Base-by-base conservation (phyloP, 2,888 invertebrate species). In the Drosophila lacicola region DNA sequence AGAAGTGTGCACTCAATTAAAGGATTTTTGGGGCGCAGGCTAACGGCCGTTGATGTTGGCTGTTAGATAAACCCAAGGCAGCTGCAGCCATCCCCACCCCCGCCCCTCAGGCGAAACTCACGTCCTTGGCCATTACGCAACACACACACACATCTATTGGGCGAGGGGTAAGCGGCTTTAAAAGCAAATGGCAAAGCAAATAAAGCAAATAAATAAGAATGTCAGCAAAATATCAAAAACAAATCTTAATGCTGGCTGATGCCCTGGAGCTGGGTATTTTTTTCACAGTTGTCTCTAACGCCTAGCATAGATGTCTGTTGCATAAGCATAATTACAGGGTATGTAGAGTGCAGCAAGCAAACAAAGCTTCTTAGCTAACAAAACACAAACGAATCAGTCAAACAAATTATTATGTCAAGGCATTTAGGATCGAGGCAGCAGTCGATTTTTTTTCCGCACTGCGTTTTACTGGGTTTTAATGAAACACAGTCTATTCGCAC, bases 1-100 rank as follows among this genome's bases (percentile, higher is more conserved):
- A 75, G 68, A 78, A 89, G 77, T 81, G 85, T 85, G 86, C 89
- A 82, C 89, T 85, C 88, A 85, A 85, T 85, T 85, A 89, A 77
- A 88, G 89, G 84, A 76, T 87, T 83, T 74, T 82, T 74, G 36
- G 56, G 61, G 47, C 64, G 49, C 66, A 55, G 60, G 74, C 85
- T 69, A 75, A 78, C 70, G 70, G 64, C 80, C 66, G 49, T 47
- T 67, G 78, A 65, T 80, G 69, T 44, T 68, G 70, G 55, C 71
- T 71, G 41, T 65, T 83, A 84, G 68, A 82, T 82, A 84, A 74
- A 61, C 65, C 55, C 37, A 49, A 57, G 34, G 44, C 58, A 34
- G 17, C 54, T 25, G 47, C 71, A 71, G n/a, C 4, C 34, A 5
- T 3, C 2, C n/a, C 36, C 10, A 17, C 17, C 51, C 17, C 6